Conservation (phyloP, 2,113 vertebrate species). For the Pungitius pungitius region DNA sequence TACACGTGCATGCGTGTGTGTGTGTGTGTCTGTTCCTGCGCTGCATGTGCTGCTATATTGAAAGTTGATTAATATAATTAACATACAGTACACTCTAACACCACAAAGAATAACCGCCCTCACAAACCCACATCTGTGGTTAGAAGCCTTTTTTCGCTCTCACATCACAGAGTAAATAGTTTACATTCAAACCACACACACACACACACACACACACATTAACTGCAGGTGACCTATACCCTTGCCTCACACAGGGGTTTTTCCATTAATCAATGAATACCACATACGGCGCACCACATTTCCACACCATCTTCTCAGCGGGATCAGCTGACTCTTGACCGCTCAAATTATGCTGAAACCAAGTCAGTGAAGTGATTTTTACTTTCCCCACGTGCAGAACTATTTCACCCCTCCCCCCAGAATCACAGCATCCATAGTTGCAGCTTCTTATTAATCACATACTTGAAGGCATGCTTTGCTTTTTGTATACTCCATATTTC, state of each 20-base stretch:
- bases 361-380: constrained; percentile 17
- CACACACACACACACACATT: neutral
- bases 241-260: constrained; percentile 14
- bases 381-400: constrained; percentile 9
- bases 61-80: constrained; percentile 22
- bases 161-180: constrained; percentile 1
- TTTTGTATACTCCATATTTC: constrained; percentile 32
- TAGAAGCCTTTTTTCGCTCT: neutral
- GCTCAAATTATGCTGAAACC: constrained; percentile 18
- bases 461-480: constrained; percentile 27
- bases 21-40: neutral
- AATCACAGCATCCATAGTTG: constrained; percentile 20
- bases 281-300: constrained; percentile 1
- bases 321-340: constrained; percentile 15
- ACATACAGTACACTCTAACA: neutral
- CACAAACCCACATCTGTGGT: neutral
- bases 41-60: neutral
- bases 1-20: neutral
- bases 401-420: constrained; percentile 9
- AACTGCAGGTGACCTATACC: constrained; percentile 1
- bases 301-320: constrained; percentile 2
- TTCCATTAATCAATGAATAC: constrained; percentile 21
- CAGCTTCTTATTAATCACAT: constrained; percentile 10
- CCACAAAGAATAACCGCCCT: neutral
- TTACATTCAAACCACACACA: constrained; percentile 10